Conservation (phyloP, 2,888 invertebrate genomes). For the Noctua comes region DNA sequence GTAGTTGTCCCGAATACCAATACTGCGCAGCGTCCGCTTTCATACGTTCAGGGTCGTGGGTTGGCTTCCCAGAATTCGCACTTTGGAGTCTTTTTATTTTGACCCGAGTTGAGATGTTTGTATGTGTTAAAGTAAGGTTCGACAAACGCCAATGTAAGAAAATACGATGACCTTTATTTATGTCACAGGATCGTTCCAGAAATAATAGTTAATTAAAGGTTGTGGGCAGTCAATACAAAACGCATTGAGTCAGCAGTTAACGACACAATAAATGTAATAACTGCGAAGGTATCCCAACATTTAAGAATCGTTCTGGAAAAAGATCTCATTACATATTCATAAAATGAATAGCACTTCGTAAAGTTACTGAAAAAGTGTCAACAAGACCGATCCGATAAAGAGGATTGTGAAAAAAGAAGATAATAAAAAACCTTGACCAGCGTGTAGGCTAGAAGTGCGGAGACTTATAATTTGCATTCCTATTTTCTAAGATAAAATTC, state of each 20-base stretch:
- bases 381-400: neutral
- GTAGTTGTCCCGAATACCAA: constrained; percentile 13
- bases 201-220: neutral
- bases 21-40: neutral
- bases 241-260: neutral
- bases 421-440: neutral
- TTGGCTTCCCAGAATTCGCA: constrained; percentile 34
- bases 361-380: neutral
- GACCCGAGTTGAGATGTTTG: neutral
- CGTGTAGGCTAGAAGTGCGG: neutral
- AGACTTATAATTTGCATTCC: constrained; percentile 9
- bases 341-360: neutral
- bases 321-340: neutral
- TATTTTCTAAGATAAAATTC: neutral
- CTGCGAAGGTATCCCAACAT: neutral
- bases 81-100: constrained; percentile 24
- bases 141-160: neutral
- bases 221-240: neutral
- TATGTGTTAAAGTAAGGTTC: neutral
- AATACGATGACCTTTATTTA: constrained; percentile 4
- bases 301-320: neutral
- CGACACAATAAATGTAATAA: neutral
- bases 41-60: constrained; percentile 27
- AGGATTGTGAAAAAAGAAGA: neutral
- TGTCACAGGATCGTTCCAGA: neutral